Evolutionary conservation across 2,888 invertebrate species (phyloP), one percentile per base, ranked within the genome.

Genomic region (Pseudanteris insignis): DNA sequence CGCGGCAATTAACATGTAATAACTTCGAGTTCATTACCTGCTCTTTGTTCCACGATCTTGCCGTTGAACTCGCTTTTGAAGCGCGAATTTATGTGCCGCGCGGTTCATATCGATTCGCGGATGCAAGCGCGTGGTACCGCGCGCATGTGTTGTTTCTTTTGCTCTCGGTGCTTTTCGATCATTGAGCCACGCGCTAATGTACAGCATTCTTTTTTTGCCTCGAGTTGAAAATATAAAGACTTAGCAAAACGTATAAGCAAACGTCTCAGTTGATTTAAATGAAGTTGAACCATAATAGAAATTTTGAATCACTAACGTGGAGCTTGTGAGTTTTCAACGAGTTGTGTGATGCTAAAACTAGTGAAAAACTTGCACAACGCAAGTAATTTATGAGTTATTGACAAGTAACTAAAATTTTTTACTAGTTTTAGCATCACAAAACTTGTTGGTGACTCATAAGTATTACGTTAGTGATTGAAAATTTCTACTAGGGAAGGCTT

Each of bases 1-100:
- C 47, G 55, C 57, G 14, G 61, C 64, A 68, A 69, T 70, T 69
- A 68, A 59, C 64, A 65, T 62, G 64, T 65, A 66, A 69, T 69
- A 68, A 55, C 59, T 62, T 50, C 43, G 66, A 64, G 65, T 66
- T 69, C 65, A 66, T 70, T 67, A 69, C 60, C 62, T 53, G 63
- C 50, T 64, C 64, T 67, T 65, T 66, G 65, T 65, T 67, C 53
- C 62, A 41, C 58, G 59, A 63, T 58, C 58, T 58, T 63, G 58
- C 58, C 63, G 54, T 63, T 63, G 63, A 63, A 62, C 64, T 55
- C 44, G 14, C 15, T 18, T 47, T 54, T 33, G 44, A 54, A 47
- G 59, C 40, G 57, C 54, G 57, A 55, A 60, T 64, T 63, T 64
- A 51, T 43, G 46, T 47, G 51, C 57, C 14, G 15, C 30, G n/a